Evolutionary conservation across 2,113 vertebrate species (phyloP).

Genomic region (Hippoglossus stenolepis): DNA sequence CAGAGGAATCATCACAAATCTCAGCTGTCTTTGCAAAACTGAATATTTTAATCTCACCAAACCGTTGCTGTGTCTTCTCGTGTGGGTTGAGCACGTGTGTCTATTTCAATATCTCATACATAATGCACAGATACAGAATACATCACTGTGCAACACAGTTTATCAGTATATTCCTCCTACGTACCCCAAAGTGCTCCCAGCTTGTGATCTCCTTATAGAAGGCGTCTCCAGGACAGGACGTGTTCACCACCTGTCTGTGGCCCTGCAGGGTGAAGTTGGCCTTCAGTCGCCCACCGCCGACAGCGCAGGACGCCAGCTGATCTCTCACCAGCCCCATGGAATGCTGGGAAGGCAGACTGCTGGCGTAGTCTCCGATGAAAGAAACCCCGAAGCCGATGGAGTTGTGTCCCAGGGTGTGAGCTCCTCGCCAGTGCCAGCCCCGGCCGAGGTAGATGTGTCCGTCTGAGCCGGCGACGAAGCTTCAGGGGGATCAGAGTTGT

Average conservation of each 20-base stretch:
- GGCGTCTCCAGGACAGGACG: slow-evolving; percentile 85
- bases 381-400: slow-evolving; percentile 85
- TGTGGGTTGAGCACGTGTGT: too few relatives aligned
- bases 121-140: too few relatives aligned
- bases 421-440: slow-evolving; percentile 88
- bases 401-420: slow-evolving; percentile 90
- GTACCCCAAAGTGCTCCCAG: slow-evolving; percentile 84
- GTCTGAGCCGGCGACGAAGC: slow-evolving; percentile 90
- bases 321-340: slow-evolving; percentile 82
- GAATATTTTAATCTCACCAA: background rate
- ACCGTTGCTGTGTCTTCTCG: too few relatives aligned
- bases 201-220: slow-evolving; percentile 83
- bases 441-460: slow-evolving; percentile 91
- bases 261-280: slow-evolving; percentile 81
- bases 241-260: slow-evolving; percentile 87
- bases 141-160: too few relatives aligned
- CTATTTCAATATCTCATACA: too few relatives aligned
- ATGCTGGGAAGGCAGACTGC: slow-evolving; percentile 69
- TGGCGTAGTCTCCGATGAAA: slow-evolving; percentile 87
- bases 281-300: slow-evolving; percentile 64
- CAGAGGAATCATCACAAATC: too few relatives aligned
- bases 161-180: slow-evolving; percentile 15
- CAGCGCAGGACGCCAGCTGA: slow-evolving; percentile 80
- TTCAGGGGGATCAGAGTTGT: slow-evolving; percentile 43
- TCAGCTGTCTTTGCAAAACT: too few relatives aligned